Percentiles rank a stretch among this genome's conserved stretches.
phyloP scores from a whole-genome alignment of 2,797 vertebrate species.

The Myiotriccus ornatus region DNA sequence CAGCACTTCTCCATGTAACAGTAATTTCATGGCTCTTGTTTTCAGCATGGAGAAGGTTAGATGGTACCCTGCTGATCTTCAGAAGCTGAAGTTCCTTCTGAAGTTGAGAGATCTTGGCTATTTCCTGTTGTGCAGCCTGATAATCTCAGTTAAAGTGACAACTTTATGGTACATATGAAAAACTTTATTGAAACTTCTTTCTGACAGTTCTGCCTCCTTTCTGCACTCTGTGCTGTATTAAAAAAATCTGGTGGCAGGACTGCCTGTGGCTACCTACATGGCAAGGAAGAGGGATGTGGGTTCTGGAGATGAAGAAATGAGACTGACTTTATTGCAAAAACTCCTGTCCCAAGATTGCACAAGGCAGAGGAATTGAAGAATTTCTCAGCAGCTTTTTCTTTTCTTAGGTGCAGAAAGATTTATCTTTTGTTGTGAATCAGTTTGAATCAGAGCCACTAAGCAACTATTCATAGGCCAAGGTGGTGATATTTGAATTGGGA shows the following conservation, averaged over 20 bases:
- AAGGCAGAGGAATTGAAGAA: background rate
- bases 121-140: background rate
- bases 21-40: background rate
- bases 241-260: background rate
- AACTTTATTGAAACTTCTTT: background rate
- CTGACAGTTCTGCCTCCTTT: background rate
- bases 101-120: background rate
- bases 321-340: background rate
- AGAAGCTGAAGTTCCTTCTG: background rate
- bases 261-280: background rate
- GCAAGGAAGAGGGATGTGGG: background rate
- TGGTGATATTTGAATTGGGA: background rate
- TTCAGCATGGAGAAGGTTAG: background rate
- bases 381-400: background rate
- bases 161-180: background rate
- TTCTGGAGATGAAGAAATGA: background rate
- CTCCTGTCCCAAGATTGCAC: background rate
- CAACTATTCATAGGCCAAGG: background rate
- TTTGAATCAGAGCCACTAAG: background rate
- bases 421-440: constrained; percentile 19
- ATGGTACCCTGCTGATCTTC: background rate
- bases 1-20: background rate
- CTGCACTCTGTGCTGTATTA: background rate
- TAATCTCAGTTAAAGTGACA: background rate
- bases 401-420: constrained; percentile 32